Evolutionary conservation across 2,113 vertebrate species (phyloP).

Genomic region (Rhinopomastus cyanomelas): DNA sequence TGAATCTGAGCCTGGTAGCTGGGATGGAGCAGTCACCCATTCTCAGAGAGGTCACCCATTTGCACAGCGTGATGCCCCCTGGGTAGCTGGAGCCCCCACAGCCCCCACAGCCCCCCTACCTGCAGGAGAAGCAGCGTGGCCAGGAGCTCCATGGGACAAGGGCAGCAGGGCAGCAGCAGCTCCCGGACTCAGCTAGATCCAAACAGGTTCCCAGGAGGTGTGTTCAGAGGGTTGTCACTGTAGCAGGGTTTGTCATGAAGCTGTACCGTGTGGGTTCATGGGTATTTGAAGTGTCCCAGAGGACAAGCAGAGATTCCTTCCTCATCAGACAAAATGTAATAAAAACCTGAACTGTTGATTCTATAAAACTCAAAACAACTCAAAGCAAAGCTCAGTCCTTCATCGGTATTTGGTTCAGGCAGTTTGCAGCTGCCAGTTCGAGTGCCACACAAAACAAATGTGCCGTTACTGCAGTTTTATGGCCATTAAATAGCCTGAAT

Average conservation of each 20-base stretch:
- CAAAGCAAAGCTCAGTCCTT: not conserved
- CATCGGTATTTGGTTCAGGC: not conserved
- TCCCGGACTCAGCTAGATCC: not conserved
- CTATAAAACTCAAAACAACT: not conserved
- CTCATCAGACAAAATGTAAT: not conserved
- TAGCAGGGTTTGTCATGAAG: rapidly evolving
- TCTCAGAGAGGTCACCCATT: rapidly evolving
- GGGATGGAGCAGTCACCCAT: rapidly evolving
- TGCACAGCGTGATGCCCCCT: rapidly evolving
- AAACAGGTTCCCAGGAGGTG: not conserved
- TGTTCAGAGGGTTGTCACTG: rapidly evolving
- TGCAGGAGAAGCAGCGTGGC: not conserved
- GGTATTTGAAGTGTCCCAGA: not conserved
- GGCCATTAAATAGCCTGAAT: rapidly evolving
- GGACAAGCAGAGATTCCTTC: not conserved
- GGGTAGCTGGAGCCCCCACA: not conserved
- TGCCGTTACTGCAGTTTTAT: not conserved
- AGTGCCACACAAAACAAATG: rapidly evolving
- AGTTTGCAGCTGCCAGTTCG: not conserved
- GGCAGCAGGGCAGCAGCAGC: not conserved
- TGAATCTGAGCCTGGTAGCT: not conserved
- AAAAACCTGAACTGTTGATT: not conserved
- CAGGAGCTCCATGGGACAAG: not conserved
- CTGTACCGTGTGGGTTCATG: not conserved
- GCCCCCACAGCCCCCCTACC: not conserved